Base-by-base conservation (phyloP, 2,113 vertebrate species). In the Progne subis region DNA sequence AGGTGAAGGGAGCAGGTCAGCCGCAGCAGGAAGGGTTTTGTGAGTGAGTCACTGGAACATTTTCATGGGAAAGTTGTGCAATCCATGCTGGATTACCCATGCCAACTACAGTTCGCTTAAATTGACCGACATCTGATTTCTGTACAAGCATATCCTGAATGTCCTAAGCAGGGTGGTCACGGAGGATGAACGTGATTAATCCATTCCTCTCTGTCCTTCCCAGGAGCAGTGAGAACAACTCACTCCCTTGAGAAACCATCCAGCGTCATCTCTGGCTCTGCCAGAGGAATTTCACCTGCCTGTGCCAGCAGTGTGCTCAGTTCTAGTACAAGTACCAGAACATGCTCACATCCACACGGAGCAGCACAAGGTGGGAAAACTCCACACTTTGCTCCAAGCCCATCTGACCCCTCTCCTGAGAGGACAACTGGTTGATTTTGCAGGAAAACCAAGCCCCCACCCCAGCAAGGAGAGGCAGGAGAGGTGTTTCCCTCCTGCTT, bases 251-350 rank as follows among this genome's bases (percentile, higher is more conserved):
- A 26, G 52, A 86, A 92, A 32, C 31, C 68, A 76, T 28, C 53
- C 85, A 90, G 57, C 83, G 59, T 20, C 63, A 93, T 59, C 71
- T 69, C 55, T 41, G 43, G 55, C 82, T 83, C 52, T 74, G 87
- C 72, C 85, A 86, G 86, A 77, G 90, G 89, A 95, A 95, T 87
- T 82, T 50, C 87, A 95, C 93, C 93, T 86, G 82, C 74, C 50
- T 28, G 70, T 82, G 90, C 87, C 89, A 96, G 82, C 76, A 72
- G 49, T 0, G 0, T 21, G 46, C 41, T 94, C 65, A 32, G 78
- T 71, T 90, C 75, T 14, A 82, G 11, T 6, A 21, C 57, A 63
- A 86, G 69, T 2, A 74, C 61, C 78, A 88, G 29, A 74, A 72
- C 50, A 39, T 6, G 14, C 14, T 69, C 20, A 6, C 32, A 55